Evolutionary conservation across 2,888 invertebrate genomes (phyloP), one percentile per base, ranked within the genome.

Genomic region (Camptogramma bilineatum): DNA sequence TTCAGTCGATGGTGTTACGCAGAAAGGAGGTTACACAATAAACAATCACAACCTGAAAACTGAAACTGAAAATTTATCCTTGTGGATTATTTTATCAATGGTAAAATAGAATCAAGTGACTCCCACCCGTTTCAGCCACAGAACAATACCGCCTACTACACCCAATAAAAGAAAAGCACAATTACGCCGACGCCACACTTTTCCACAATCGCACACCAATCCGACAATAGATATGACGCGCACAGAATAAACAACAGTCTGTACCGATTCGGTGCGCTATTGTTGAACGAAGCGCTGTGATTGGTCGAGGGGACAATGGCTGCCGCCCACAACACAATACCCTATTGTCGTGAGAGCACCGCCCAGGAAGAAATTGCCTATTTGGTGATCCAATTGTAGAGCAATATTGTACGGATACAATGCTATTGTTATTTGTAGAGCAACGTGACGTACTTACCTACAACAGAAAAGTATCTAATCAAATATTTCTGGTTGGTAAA

Each of bases 181-280:
- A 48, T 59, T 56, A 54, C n/a, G 54, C 55, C 54, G 16, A 21
- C 47, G 57, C 48, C 44, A 60, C 50, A 53, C 66, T 55, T 58
- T 68, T 66, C 66, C 68, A 74, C 73, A 73, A 77, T 71, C 83
- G 81, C 80, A 80, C 82, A 83, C 85, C 85, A 84, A 86, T 84
- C 85, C 83, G 77, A 91, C 92, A 91, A 92, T 92, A 91, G 91
- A 87, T 73, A 80, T 79, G 82, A 80, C 81, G 78, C 73, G 84
- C 84, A 58, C 47, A 51, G 48, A 52, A 8, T 50, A 31, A 31
- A 64, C 60, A 60, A 60, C 55, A 64, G 60, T 57, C 18, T 31
- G 86, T 88, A 88, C 87, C 91, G 88, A 90, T 91, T 90, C 90
- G 90, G 89, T 84, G 86, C 82, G 90, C 90, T 92, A 93, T 93